Evolutionary conservation across 2,888 invertebrate species (phyloP).

Genomic region (Mesorhabditis spiculigera): DNA sequence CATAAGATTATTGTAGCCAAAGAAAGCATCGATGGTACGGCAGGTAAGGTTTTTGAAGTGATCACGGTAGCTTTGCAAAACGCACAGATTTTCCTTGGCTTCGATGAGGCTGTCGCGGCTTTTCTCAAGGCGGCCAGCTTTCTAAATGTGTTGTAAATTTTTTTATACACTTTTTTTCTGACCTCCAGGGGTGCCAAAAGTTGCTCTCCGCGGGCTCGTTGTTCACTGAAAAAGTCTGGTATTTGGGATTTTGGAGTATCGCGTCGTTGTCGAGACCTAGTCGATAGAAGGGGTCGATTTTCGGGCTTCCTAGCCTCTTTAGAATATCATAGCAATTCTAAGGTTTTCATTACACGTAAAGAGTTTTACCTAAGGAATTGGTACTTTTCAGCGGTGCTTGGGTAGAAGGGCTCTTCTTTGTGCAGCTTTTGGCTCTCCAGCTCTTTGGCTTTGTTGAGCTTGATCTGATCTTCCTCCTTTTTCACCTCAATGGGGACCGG

Average conservation of each 20-base stretch:
- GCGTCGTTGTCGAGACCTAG: too few relatives aligned
- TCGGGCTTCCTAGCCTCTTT: too few relatives aligned
- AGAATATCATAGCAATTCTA: too few relatives aligned
- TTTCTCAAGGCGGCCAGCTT: background rate
- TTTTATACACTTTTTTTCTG: background rate
- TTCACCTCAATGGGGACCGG: background rate
- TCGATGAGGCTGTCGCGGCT: slow-evolving; percentile 3
- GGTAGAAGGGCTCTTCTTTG: too few relatives aligned
- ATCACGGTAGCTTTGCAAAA: background rate
- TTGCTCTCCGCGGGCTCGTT: background rate
- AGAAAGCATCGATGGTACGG: background rate
- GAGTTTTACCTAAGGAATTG: too few relatives aligned
- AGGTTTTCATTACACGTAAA: too few relatives aligned
- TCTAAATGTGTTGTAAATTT: background rate
- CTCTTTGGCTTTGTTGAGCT: background rate
- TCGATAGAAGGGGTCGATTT: too few relatives aligned
- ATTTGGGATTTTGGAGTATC: too few relatives aligned
- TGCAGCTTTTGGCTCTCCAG: background rate
- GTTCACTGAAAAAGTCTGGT: background rate
- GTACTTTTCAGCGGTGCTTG: too few relatives aligned
- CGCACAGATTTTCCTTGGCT: background rate
- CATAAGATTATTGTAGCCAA: background rate
- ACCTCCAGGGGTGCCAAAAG: background rate
- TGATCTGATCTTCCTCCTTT: background rate
- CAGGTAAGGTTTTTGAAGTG: too few relatives aligned